Conservation (phyloP, 2,888 invertebrate species). For the Adelphocoris suturalis region DNA sequence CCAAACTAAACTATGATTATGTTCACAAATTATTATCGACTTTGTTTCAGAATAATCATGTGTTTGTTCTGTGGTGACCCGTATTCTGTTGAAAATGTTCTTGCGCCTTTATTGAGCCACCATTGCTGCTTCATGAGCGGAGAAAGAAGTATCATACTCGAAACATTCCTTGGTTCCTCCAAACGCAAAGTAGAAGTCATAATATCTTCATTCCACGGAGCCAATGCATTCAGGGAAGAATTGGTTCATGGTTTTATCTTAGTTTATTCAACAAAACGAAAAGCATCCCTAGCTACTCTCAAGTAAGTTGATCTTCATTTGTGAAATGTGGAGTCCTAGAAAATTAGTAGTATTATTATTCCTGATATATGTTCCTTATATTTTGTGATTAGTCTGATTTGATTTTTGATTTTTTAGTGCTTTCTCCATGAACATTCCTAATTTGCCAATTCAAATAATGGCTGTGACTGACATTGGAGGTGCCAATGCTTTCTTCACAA, state of each 20-base stretch:
- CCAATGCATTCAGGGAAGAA: slow-evolving; percentile 93
- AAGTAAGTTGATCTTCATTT: slow-evolving; percentile 82
- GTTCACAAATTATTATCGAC: neutral
- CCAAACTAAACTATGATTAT: too few species aligned
- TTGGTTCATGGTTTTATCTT: slow-evolving; percentile 96
- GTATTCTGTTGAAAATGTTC: slow-evolving; percentile 92
- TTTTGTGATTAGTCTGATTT: neutral
- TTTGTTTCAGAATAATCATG: slow-evolving; percentile 87
- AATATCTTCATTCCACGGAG: slow-evolving; percentile 96
- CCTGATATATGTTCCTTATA: neutral
- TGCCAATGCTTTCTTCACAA: slow-evolving; percentile 93
- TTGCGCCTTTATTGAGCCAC: slow-evolving; percentile 92
- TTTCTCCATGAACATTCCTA: slow-evolving; percentile 95
- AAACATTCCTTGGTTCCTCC: slow-evolving; percentile 94
- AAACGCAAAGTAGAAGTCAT: slow-evolving; percentile 94
- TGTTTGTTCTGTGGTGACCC: slow-evolving; percentile 98
- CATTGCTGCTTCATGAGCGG: slow-evolving; percentile 92
- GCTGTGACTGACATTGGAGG: slow-evolving; percentile 95
- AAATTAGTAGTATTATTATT: too few species aligned
- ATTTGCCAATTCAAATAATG: slow-evolving; percentile 95
- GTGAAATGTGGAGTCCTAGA: too few species aligned
- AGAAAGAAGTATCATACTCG: slow-evolving; percentile 92
- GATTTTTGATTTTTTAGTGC: slow-evolving; percentile 82
- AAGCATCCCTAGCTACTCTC: slow-evolving; percentile 94
- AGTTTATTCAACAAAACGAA: slow-evolving; percentile 95